A percentile compares a stretch with the other conserved stretches of the same genome.
Conservation (phyloP, 2,888 invertebrate genomes). For the Drosophila kanekoi region DNA sequence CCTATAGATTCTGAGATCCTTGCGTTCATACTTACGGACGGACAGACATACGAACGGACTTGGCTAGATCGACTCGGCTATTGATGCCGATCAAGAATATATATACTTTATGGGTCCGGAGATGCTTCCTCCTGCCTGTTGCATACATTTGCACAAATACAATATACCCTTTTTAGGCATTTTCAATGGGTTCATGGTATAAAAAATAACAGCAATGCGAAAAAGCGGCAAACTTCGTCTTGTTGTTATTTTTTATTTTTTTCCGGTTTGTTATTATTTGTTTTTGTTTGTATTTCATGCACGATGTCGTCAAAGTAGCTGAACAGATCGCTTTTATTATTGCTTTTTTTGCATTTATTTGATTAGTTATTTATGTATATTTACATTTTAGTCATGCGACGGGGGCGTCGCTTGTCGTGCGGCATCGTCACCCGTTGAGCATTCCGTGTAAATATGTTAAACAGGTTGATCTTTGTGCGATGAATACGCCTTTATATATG, state of each 20-base stretch:
- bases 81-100: too few species aligned
- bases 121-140: too few species aligned
- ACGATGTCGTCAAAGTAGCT: conserved; percentile 40
- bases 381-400: conserved; percentile 72
- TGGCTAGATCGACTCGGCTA: too few species aligned
- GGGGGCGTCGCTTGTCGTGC: conserved; percentile 25
- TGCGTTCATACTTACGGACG: too few species aligned
- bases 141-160: too few species aligned
- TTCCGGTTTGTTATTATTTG: conserved; percentile 32
- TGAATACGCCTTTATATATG: conserved; percentile 25
- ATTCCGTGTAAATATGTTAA: conserved; percentile 65
- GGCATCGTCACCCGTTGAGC: conserved; percentile 48
- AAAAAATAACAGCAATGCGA: too few species aligned
- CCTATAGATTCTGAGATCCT: too few species aligned
- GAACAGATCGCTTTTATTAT: conserved; percentile 12
- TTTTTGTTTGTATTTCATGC: conserved; percentile 41
- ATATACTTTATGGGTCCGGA: too few species aligned
- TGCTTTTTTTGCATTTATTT: conserved; percentile 44
- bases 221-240: too few species aligned
- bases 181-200: too few species aligned
- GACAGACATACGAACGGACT: too few species aligned
- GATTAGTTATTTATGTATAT: conserved; percentile 53
- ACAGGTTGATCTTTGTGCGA: conserved; percentile 54
- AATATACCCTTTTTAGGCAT: too few species aligned
- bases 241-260: conserved; percentile 25